Evolutionary conservation across 1,140 invertebrate genomes (phyloP), one percentile per base, ranked within the genome.

Genomic region (Belonocnema kinseyi): DNA sequence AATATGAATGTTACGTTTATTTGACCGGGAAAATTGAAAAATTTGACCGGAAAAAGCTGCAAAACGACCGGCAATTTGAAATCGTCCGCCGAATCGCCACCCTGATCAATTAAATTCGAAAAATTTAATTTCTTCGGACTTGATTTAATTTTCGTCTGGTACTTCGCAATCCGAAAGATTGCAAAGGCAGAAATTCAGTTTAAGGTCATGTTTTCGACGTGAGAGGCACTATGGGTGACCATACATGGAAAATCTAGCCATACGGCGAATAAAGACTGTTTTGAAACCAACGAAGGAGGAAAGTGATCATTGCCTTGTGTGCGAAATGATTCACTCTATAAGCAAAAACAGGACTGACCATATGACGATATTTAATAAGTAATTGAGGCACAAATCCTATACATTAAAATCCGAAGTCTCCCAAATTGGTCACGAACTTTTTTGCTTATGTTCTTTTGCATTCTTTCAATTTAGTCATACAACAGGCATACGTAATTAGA

Each of bases 181-280:
- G 74, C 72, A 58, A 54, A 81, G 80, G 66, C 77, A 53, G 79
- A 78, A 79, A 81, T 76, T 79, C 79, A 76, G 78, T 81, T 83
- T 80, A 82, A 84, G 77, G 82, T 76, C 80, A 81, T 77, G 73
- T 79, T 80, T 81, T 80, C 78, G 82, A 74, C 77, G 6, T 16
- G 51, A 73, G 56, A 72, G 77, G 74, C 72, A 79, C 76, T 76
- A 74, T 80, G 53, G 26, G 56, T 80, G 50, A 72, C 82, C 80
- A 79, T 74, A 81, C 79, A 84, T 77, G 78, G 80, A 72, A 74
- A 74, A 82, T 72, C 80, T 80, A 84, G 33, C 61, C 61, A 84
- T 84, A 84, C 80, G 79, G 79, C 76, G 82, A 79, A 84, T 77
- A 76, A 82, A 82, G 80, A 80, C 80, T 78, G 82, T 82, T 84